Evolutionary conservation across 2,113 vertebrate genomes (phyloP), one percentile per base, ranked within the genome.

Genomic region (Pongo abelii): DNA sequence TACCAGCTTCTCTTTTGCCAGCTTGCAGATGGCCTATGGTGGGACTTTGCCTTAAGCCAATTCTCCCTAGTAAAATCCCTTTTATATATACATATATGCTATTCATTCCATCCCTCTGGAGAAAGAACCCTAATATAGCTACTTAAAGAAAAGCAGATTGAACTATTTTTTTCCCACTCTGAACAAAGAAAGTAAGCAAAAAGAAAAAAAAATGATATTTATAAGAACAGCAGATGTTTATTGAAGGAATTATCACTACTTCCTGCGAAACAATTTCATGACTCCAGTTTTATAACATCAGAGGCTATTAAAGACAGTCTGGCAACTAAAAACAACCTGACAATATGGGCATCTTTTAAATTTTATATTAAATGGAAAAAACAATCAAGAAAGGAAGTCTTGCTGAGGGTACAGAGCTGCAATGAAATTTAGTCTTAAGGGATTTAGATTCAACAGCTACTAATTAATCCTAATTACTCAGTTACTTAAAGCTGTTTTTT

Each of bases 151-250:
- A 94, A 86, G 61, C 11, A 92, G 46, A 84, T 1, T 59, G 30
- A 88, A 52, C 14, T 50, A 22, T 74, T 89, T 91, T 55, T 57
- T 94, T 81, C 43, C 67, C 75, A 90, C 13, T 87, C 84, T 52
- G 32, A 92, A 77, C 48, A 93, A 83, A 87, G 38, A 20, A 80
- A 95, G 43, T 32, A 67, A 97, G 46, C 18, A 48, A 85, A 77
- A 91, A 91, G 32, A 50, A 75, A 48, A 84, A 79, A 92, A 91
- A 61, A 30, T 92, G n/a, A 43, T 83, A 89, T 89, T 93, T 96
- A 25, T 86, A 83, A 95, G 25, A 91, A 97, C 43, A 97, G 52
- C 40, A 89, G 43, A 75, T 74, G 35, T 97, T 97, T 94, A 97
- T 93, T 97, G 59, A 32, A 50, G 23, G 12, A 94, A 96, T 74